A percentile compares a stretch with the other conserved stretches of the same genome.
Evolutionary conservation across 1,140 invertebrate species (phyloP).

Genomic region (Trialeurodes vaporariorum): DNA sequence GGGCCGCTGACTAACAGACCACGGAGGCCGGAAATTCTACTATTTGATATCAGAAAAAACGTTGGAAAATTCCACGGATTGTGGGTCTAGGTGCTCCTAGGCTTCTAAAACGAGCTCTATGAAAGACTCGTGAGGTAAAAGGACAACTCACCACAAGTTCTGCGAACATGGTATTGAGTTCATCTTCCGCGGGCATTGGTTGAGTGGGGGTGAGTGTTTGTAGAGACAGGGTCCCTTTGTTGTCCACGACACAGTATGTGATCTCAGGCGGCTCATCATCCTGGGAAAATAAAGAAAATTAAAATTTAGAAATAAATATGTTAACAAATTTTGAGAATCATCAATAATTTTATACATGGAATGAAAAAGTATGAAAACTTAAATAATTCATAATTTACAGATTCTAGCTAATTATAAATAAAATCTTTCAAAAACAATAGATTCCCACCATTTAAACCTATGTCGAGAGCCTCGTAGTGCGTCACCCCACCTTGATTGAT

Average conservation of each 20-base stretch:
- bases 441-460: no score
- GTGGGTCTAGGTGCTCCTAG: no score
- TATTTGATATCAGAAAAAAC: no score
- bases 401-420: no score
- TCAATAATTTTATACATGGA: no score
- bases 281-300: slow-evolving; percentile 37
- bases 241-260: slow-evolving; percentile 78
- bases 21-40: background rate
- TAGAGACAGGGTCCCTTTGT: slow-evolving; percentile 67
- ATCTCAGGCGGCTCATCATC: slow-evolving; percentile 86
- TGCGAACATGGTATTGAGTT: slow-evolving; percentile 84
- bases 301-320: no score
- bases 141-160: slow-evolving; percentile 67
- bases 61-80: background rate
- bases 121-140: background rate
- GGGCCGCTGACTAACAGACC: background rate
- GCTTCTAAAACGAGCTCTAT: background rate
- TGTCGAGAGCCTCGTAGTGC: no score
- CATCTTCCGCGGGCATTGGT: slow-evolving; percentile 84
- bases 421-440: no score
- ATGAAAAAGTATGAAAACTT: no score
- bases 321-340: no score
- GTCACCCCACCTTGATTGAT: no score
- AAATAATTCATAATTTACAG: no score
- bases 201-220: slow-evolving; percentile 74